Evolutionary conservation across 2,113 vertebrate species (phyloP).

Genomic region (Tragelaphus buxtoni): DNA sequence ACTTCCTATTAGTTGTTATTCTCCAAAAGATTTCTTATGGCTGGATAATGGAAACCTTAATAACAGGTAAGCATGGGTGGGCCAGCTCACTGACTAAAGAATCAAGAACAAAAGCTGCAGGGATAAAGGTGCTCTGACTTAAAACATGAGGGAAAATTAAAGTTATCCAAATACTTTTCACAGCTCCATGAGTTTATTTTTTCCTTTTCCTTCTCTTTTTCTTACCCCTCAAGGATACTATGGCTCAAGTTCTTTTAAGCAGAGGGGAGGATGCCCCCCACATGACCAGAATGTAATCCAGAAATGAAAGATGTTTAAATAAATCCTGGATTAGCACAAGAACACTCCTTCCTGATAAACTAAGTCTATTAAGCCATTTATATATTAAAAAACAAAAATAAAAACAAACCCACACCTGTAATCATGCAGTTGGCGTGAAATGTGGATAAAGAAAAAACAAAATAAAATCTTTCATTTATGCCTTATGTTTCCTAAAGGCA

Average conservation of each 20-base stretch:
- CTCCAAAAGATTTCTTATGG: background rate
- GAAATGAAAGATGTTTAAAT: constrained; percentile 55
- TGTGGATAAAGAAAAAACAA: background rate
- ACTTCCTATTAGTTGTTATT: constrained; percentile 26
- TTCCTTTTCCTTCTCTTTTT: background rate
- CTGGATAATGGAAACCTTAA: background rate
- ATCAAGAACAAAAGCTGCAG: constrained; percentile 2
- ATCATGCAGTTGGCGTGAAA: constrained; percentile 23
- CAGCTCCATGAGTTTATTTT: background rate
- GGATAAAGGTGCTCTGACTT: background rate
- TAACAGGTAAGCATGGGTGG: background rate
- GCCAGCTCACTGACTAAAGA: background rate
- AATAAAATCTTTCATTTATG: background rate
- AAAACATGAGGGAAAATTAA: background rate
- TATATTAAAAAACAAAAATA: background rate
- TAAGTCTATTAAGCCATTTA: background rate
- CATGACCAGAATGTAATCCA: constrained; percentile 27
- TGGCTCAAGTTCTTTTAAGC: background rate
- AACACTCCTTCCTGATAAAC: background rate
- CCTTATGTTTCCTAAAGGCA: background rate
- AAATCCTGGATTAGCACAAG: constrained; percentile 19
- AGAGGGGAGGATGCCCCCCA: background rate
- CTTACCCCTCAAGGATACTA: background rate
- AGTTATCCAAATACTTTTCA: constrained; percentile 26
- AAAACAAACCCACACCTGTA: background rate